Conservation (phyloP, 2,797 vertebrate genomes). For the Coilia nasus region DNA sequence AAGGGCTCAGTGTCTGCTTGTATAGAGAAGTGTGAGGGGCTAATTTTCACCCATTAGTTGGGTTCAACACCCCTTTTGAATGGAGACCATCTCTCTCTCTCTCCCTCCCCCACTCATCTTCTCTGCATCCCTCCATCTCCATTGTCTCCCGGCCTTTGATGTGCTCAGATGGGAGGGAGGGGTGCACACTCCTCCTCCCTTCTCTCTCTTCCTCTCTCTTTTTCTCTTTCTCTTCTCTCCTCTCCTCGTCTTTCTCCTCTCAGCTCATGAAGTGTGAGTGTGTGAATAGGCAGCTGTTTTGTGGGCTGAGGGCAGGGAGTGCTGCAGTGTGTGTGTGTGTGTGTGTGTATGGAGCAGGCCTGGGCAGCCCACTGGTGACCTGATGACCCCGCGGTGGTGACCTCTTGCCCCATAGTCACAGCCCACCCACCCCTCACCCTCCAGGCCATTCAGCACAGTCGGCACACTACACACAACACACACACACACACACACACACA, state of each 20-base stretch:
- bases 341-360: constrained; percentile 26
- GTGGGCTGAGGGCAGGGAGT: background rate
- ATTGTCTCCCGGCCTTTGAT: constrained; percentile 48
- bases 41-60: constrained; percentile 16
- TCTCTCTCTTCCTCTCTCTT: constrained; percentile 53
- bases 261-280: background rate
- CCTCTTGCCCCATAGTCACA: constrained; percentile 20
- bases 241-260: background rate
- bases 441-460: background rate
- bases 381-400: constrained; percentile 37
- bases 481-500: background rate
- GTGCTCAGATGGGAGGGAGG: background rate
- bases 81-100: constrained; percentile 59
- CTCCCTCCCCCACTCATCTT: constrained; percentile 53
- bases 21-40: constrained; percentile 3
- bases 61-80: constrained; percentile 55
- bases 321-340: constrained; percentile 39
- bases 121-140: constrained; percentile 42
- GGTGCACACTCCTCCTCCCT: constrained; percentile 33
- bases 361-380: background rate
- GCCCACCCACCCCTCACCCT: constrained; percentile 36
- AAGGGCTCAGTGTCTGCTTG: background rate
- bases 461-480: background rate
- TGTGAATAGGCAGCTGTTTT: constrained; percentile 11
- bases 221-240: constrained; percentile 53